Conservation (phyloP, 2,113 vertebrate genomes). For the Elgaria multicarinata region DNA sequence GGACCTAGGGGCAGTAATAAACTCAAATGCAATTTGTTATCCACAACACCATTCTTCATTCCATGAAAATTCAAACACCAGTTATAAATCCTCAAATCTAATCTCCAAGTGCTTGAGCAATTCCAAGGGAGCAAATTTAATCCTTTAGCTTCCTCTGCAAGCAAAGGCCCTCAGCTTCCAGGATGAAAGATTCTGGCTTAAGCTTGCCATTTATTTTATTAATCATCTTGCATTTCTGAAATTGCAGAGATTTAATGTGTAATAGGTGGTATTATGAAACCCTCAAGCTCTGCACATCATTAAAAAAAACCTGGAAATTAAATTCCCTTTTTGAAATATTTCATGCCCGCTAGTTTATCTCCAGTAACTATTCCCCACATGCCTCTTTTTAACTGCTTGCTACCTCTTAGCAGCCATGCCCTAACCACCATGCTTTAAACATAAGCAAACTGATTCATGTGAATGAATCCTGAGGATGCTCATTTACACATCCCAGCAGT, state of each 20-base stretch:
- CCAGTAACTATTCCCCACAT: neutral
- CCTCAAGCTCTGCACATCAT: neutral
- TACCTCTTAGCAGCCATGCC: neutral
- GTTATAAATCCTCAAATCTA: slow-evolving; percentile 3
- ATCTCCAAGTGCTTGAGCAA: neutral
- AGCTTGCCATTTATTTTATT: neutral
- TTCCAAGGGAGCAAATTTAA: neutral
- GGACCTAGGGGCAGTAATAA: neutral
- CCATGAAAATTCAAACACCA: slow-evolving; percentile 9
- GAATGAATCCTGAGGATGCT: neutral
- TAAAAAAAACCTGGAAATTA: slow-evolving; percentile 24
- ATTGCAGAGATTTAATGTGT: rapidly evolving
- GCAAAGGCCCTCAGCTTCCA: neutral
- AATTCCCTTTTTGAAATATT: slow-evolving; percentile 3
- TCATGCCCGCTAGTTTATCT: neutral
- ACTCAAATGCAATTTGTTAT: neutral
- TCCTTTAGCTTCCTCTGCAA: neutral
- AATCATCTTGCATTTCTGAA: slow-evolving; percentile 13
- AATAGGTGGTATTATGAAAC: neutral
- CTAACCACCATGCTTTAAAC: neutral
- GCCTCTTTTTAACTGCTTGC: slow-evolving; percentile 5
- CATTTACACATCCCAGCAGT: neutral
- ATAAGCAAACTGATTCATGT: neutral
- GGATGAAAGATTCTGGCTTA: neutral
- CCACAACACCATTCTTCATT: neutral